Evolutionary conservation across 2,113 vertebrate genomes (phyloP).

Genomic region (Ammospiza caudacuta): DNA sequence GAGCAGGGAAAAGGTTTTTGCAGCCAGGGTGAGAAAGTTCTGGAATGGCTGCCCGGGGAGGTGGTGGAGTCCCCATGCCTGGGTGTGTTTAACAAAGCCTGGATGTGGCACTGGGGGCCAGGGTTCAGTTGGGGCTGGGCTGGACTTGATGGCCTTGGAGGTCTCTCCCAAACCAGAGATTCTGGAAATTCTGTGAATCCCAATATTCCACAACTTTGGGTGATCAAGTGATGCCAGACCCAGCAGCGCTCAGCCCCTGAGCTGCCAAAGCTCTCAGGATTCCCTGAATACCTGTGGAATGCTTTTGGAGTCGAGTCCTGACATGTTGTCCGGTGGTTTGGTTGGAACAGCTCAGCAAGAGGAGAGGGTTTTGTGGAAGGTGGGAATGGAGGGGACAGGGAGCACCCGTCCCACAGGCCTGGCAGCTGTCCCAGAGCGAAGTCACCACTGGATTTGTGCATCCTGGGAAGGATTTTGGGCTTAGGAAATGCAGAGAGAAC

Average conservation of each 20-base stretch:
- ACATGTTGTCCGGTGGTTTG: background rate
- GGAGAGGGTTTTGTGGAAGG: background rate
- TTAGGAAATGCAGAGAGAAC: background rate
- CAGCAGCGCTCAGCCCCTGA: background rate
- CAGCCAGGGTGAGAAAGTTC: too few relatives aligned
- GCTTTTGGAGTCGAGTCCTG: background rate
- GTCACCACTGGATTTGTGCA: rapidly evolving
- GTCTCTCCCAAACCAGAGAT: too few relatives aligned
- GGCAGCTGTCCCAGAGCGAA: background rate
- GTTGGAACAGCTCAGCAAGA: background rate
- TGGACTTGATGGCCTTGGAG: too few relatives aligned
- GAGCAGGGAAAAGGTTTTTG: too few relatives aligned
- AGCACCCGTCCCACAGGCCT: rapidly evolving
- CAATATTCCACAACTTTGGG: background rate
- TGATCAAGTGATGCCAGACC: background rate
- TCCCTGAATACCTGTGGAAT: background rate
- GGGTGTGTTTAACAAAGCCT: too few relatives aligned
- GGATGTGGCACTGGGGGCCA: too few relatives aligned
- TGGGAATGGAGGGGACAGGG: background rate
- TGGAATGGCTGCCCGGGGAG: too few relatives aligned
- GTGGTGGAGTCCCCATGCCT: too few relatives aligned
- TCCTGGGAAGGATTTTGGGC: background rate
- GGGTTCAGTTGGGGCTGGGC: too few relatives aligned
- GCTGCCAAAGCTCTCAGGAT: background rate
- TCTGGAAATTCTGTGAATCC: too few relatives aligned